A percentile compares a stretch with the other conserved stretches of the same genome.
Conservation (phyloP, 2,888 invertebrate species). For the Dermolepida albohirtum region DNA sequence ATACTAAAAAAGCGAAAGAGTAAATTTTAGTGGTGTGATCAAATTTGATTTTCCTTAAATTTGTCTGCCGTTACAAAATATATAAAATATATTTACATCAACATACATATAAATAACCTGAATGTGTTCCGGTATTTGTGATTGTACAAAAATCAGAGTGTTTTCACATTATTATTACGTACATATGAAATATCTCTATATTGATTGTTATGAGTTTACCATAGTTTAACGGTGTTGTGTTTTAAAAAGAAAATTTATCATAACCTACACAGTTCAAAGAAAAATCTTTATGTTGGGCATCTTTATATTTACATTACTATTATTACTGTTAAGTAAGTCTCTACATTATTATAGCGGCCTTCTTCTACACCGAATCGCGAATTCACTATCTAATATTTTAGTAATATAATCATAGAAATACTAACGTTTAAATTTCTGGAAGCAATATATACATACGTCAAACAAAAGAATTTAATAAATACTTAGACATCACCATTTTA, state of each 20-base stretch:
- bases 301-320: constrained; percentile 24
- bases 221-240: constrained; percentile 44
- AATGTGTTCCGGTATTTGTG: constrained; percentile 62
- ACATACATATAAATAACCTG: constrained; percentile 50
- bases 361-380: constrained; percentile 34
- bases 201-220: constrained; percentile 42
- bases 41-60: constrained; percentile 44
- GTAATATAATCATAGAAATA: constrained; percentile 5
- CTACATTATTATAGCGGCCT: constrained; percentile 39
- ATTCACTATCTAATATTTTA: constrained; percentile 6
- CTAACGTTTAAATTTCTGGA: constrained; percentile 22
- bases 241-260: constrained; percentile 38
- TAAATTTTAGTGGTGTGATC: constrained; percentile 28
- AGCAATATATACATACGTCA: constrained; percentile 33
- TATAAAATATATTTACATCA: constrained; percentile 37
- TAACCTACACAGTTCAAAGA: constrained; percentile 46
- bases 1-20: constrained; percentile 38
- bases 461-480: constrained; percentile 25
- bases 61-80: constrained; percentile 40
- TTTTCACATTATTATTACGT: constrained; percentile 33
- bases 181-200: constrained; percentile 33
- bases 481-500: constrained; percentile 44
- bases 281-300: constrained; percentile 35
- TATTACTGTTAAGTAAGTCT: not conserved
- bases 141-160: constrained; percentile 50